Evolutionary conservation across 2,888 invertebrate species (phyloP), one percentile per base, ranked within the genome.

Genomic region (Hemaris fuciformis): DNA sequence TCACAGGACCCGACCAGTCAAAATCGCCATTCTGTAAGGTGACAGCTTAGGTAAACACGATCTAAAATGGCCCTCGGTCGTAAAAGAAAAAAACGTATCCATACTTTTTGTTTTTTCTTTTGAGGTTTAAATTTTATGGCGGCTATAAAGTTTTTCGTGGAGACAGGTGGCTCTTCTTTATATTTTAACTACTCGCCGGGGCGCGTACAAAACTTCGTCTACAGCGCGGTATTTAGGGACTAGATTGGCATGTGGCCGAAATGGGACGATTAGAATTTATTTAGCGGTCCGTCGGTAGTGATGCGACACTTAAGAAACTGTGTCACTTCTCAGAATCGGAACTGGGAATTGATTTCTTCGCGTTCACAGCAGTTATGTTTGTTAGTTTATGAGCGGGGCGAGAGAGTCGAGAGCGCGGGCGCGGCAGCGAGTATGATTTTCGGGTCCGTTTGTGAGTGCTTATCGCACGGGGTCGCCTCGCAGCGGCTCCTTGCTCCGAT

Each of bases 81-180:
- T 84, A 88, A 86, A 86, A 82, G 79, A 84, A 86, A 88, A 87
- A 86, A 86, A 79, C 75, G 73, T 83, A 79, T 80, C 81, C 80
- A 79, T 81, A 81, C 83, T 82, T 88, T 75, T 90, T 86, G 79
- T 87, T 91, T 92, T 88, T 88, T 81, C 81, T 83, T 89, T 88
- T 86, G 85, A 89, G 90, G 88, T 88, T 91, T 87, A 89, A 89
- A 90, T 91, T 92, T 92, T 91, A 92, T 91, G 83, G 87, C 75
- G 80, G 89, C 89, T 83, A 92, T 92, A 92, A 92, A 92, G 88
- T 85, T 91, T 90, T 92, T 89, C 90, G 84, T 89, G 88, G 91
- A 84, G 92, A 92, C 92, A 92, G 92, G 92, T 92, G 92, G 91
- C 85, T 91, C 85, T 91, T 88, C 88, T 89, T 91, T 91, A 90